Evolutionary conservation across 1,140 invertebrate genomes (phyloP), one percentile per base, ranked within the genome.

Genomic region (Bombus affinis): DNA sequence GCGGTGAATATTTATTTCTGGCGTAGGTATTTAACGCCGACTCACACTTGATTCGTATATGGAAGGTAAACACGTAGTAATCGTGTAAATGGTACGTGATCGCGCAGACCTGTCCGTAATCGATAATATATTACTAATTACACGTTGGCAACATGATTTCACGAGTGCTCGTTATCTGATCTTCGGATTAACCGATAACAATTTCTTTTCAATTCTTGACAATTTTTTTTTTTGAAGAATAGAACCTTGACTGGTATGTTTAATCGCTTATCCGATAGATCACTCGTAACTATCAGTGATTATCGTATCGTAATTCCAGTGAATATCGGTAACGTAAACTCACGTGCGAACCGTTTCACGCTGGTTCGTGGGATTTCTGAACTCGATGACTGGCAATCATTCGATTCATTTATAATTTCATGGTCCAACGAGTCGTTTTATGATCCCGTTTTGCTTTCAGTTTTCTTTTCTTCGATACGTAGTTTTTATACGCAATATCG

Each of bases 371-470:
- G 68, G 39, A 37, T 59, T 39, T 68, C n/a, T 10, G 65, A 76
- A 75, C 57, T 72, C 42, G 66, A 88, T 42, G 74, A 82, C 47
- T 39, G 87, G 75, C 75, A 59, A 70, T 88, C 78, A 62, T 72
- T 15, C 37, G 72, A 85, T 80, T 88, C 77, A 65, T 77, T 84
- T 66, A 77, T 76, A 81, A 88, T 87, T 88, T 88, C 71, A 80
- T 53, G 81, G 80, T 75, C 68, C 81, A 39, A 66, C 72, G 81
- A 47, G 37, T 71, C 18, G 25, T 75, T 66, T 57, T 44, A 75
- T 39, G 68, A 39, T 79, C 37, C 32, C 32, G 66, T 76, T 39
- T 83, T 42, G 70, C n/a, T n/a, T 39, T 25, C 37, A 35, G 59
- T 62, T 74, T 59, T 80, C 32, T 39, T 62, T 66, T 9, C 28